These are phyloP conservation scores for Pollenia griseotomentosa DNA, from an alignment of 2,888 invertebrate species.

Conservation along the genomic window DNA sequence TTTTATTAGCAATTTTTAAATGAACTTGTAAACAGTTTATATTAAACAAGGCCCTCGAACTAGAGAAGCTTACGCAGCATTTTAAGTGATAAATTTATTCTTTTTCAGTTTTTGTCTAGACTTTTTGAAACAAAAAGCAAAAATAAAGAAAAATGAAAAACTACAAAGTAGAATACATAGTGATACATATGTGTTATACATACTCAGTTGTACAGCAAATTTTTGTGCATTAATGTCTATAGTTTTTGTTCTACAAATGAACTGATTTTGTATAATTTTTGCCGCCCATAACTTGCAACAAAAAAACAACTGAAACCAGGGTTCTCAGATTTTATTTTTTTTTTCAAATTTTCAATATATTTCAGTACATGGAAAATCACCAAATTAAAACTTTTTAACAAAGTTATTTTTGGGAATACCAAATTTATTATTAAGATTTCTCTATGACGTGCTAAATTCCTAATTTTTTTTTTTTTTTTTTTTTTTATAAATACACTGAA, in stretches of 20 bases:
- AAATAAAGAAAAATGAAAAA: neutral
- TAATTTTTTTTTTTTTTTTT: no score
- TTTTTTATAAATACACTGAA: no score
- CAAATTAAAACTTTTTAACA: no score
- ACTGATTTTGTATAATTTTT: constrained; percentile 1
- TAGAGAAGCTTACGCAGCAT: constrained; percentile 57
- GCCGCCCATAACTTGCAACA: neutral
- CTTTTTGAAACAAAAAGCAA: constrained; percentile 5
- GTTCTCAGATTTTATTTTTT: no score
- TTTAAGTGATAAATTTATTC: constrained; percentile 4
- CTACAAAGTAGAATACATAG: neutral
- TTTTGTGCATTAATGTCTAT: constrained; percentile 37
- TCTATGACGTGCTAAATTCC: no score
- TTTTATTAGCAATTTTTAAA: constrained; percentile 53
- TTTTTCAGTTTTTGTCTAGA: neutral
- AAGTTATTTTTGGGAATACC: no score
- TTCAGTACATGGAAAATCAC: no score
- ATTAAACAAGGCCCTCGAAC: constrained; percentile 36
- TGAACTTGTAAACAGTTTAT: constrained; percentile 57
- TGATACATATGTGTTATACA: neutral
- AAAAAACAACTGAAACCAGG: neutral
- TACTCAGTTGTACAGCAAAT: constrained; percentile 43
- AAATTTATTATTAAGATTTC: no score
- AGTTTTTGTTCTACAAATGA: constrained; percentile 13
- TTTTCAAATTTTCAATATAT: no score